Evolutionary conservation across 2,113 vertebrate species (phyloP), one percentile per base, ranked within the genome.

Genomic region (Prunella himalayana): DNA sequence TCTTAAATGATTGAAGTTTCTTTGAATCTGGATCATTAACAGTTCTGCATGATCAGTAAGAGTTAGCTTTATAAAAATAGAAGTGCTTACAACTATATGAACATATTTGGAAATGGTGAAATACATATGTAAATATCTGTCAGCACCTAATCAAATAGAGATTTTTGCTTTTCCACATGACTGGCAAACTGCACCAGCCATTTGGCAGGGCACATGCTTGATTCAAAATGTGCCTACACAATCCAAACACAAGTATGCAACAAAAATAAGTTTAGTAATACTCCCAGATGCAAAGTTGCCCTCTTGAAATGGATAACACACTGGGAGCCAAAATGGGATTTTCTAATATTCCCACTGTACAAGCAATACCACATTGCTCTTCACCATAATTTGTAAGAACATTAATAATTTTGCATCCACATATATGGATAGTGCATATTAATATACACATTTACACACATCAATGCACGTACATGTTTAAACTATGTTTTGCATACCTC

Each of bases 131-230:
- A 90, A 93, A 73, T 84, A 89, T 82, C 60, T 91, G 78, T 85
- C 89, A 92, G 16, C 16, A 15, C 21, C 63, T 95, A 92, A 94
- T 94, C 82, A 96, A 91, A 95, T 13, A 60, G 72, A 72, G 69
- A 54, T 61, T 91, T 94, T 80, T 90, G 75, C 91, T 85, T 94
- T 95, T 95, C 82, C 78, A 86, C 84, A 80, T 85, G 84, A 80
- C 59, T 95, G 92, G 63, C 51, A 50, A 91, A 90, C 84, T 6
- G 4, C 21, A 69, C 35, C 53, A 79, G 28, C 54, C 84, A 90
- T 85, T 95, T 96, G 89, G 78, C 84, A 82, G 50, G 57, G n/a
- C n/a, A 87, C 63, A 82, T 80, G 84, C 27, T 86, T n/a, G 27
- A 76, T 47, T 69, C 13, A 2, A 69, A 92, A 85, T 66, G 85